Evolutionary conservation across 2,797 vertebrate genomes (phyloP).

Genomic region (Xiphophorus birchmanni): DNA sequence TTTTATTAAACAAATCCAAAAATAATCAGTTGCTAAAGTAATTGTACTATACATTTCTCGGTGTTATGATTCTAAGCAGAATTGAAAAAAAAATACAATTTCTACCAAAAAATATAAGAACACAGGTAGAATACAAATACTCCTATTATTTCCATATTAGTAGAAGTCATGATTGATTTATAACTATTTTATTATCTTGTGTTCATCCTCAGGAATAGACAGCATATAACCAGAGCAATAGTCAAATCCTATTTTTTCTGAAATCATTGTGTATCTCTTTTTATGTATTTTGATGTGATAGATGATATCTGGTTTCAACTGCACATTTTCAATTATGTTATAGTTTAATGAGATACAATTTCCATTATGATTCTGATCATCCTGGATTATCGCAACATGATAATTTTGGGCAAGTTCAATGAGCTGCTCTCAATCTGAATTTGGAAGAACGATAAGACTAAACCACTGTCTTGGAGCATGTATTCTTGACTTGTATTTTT

Average conservation of each 20-base stretch:
- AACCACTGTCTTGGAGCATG: not conserved
- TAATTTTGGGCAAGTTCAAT: too few relatives aligned
- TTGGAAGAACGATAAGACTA: not conserved
- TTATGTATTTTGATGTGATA: not conserved
- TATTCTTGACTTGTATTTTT: not conserved
- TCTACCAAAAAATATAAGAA: not conserved
- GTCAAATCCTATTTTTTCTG: not conserved
- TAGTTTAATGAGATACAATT: not conserved
- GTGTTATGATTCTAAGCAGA: not conserved
- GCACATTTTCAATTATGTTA: not conserved
- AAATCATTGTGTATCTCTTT: not conserved
- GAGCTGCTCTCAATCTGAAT: not conserved
- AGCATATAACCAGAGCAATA: not conserved
- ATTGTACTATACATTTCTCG: not conserved
- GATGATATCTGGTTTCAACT: not conserved
- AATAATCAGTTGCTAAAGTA: not conserved
- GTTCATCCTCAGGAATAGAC: not conserved
- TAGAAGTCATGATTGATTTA: not conserved
- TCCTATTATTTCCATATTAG: not conserved
- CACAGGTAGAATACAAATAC: not conserved
- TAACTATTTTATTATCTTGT: not conserved
- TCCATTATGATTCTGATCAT: not conserved
- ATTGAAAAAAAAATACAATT: not conserved
- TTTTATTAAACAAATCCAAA: slow-evolving; percentile 6
- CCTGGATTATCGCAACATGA: not conserved